Base-by-base conservation (phyloP, 1,140 invertebrate species). In the Heliconius himera region DNA sequence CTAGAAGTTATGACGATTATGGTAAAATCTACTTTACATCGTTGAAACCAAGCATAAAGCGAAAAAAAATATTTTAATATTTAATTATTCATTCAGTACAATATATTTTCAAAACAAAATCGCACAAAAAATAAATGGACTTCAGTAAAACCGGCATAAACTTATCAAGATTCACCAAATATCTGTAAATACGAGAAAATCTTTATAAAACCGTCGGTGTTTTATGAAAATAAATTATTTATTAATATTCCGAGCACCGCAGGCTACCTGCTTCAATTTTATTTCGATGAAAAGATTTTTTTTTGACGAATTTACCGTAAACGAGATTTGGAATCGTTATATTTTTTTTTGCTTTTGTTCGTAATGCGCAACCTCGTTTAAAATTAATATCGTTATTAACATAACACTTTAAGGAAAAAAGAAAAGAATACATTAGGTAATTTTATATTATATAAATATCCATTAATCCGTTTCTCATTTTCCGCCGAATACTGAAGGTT, bases 211-310 rank as follows among this genome's bases (percentile, higher is more conserved):
- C 60, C 26, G 60, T 29, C 4, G 60, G 22, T 29, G 60, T 66
- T 66, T 66, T 66, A 66, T 26, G 60, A 66, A 66, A 66, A 66
- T 66, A 66, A 66, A 66, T 66, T 26, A 66, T 66, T 66, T 66
- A 66, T 66, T 66, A 66, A 66, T 66, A 66, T 66, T 66, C 60
- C 26, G 60, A 66, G 60, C 60, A 66, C 22, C 60, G 11, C 60
- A 16, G 60, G 60, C 60, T 66, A 66, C 60, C 60, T 66, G 60
- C 60, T 66, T 66, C 11, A 66, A 66, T 66, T 66, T 66, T 66
- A 66, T 66, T 66, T 29, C 60, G 4, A 66, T 66, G 60, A 66
- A 66, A 66, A 66, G 60, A 66, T 18, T 66, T 66, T 36, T 41
- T 54, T 66, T 66, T 66, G 60, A 29, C 22, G 60, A 66, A 66